Conservation (phyloP, 2,888 invertebrate genomes). For the Hirtodrosophila duncani region DNA sequence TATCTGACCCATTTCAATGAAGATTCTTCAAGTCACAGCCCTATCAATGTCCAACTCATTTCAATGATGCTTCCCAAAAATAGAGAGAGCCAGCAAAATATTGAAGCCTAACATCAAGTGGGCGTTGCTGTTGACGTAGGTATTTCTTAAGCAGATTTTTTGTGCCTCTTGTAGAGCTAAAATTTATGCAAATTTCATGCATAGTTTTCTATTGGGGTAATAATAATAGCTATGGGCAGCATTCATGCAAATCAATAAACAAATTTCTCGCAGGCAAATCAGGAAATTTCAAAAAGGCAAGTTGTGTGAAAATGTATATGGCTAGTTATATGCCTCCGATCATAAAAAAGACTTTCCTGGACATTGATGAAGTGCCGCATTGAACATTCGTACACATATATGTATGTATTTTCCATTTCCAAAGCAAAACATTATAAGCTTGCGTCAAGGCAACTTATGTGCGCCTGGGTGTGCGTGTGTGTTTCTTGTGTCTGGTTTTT, state of each 20-base stretch:
- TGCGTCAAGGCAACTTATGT: slow-evolving; percentile 3
- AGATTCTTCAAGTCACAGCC: no score
- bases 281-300: slow-evolving; percentile 42
- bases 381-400: slow-evolving; percentile 2
- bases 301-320: no score
- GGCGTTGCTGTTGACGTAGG: no score
- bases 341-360: slow-evolving; percentile 11
- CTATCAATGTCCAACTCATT: slow-evolving; percentile 51
- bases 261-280: slow-evolving; percentile 32
- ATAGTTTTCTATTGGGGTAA: slow-evolving; percentile 17
- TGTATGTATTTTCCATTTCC: slow-evolving; percentile 26
- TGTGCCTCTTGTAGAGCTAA: slow-evolving; percentile 11
- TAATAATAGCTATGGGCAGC: slow-evolving; percentile 36
- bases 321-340: no score
- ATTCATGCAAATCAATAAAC: slow-evolving; percentile 61
- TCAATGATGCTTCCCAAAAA: background rate
- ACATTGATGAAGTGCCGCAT: slow-evolving; percentile 25
- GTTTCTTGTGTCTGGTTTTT: slow-evolving; percentile 48
- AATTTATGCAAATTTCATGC: slow-evolving; percentile 63
- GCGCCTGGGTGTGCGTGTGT: slow-evolving; percentile 14
- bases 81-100: slow-evolving; percentile 38
- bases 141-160: slow-evolving; percentile 12
- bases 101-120: slow-evolving; percentile 33
- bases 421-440: slow-evolving; percentile 1
- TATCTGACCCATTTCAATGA: slow-evolving; percentile 51